A percentile compares a stretch with the other conserved stretches of the same genome.
These are phyloP conservation scores for Tillus elongatus DNA, from an alignment of 2,888 invertebrate species.

Conservation along the genomic window DNA sequence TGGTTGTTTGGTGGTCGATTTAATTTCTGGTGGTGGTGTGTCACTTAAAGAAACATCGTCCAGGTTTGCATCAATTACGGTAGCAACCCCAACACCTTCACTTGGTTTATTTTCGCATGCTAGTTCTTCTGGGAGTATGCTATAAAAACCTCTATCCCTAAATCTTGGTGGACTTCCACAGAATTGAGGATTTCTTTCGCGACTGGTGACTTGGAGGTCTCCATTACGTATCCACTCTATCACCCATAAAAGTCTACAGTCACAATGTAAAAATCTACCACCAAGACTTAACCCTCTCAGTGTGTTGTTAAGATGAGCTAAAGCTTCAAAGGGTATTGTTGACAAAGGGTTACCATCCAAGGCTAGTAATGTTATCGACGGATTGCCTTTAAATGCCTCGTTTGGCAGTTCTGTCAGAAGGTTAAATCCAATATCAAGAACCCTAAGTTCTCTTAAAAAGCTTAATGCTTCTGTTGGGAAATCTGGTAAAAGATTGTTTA, in stretches of 20 bases:
- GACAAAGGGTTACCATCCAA: slow-evolving; percentile 84
- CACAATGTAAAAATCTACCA: slow-evolving; percentile 79
- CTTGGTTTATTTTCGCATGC: slow-evolving; percentile 42
- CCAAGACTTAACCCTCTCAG: slow-evolving; percentile 80
- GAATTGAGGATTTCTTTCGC: slow-evolving; percentile 87
- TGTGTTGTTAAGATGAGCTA: slow-evolving; percentile 70
- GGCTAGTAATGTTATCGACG: slow-evolving; percentile 76
- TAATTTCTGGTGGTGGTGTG: slow-evolving; percentile 29
- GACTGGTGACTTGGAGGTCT: slow-evolving; percentile 84
- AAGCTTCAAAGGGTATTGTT: slow-evolving; percentile 71
- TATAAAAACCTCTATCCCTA: slow-evolving; percentile 76
- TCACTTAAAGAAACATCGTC: slow-evolving; percentile 37
- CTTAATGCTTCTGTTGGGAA: slow-evolving; percentile 77
- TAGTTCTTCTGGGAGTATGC: slow-evolving; percentile 70
- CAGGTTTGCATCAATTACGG: slow-evolving; percentile 48
- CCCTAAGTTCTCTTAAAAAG: slow-evolving; percentile 69
- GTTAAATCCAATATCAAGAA: slow-evolving; percentile 88
- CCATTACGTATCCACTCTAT: slow-evolving; percentile 82
- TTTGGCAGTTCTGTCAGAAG: slow-evolving; percentile 71
- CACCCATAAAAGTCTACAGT: slow-evolving; percentile 81
- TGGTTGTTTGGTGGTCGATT: slow-evolving; percentile 30
- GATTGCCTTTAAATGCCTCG: slow-evolving; percentile 72
- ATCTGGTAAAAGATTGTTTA: slow-evolving; percentile 81
- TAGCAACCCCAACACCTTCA: slow-evolving; percentile 47
- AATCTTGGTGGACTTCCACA: slow-evolving; percentile 77